These are phyloP conservation scores for Calycopis cecrops DNA, from an alignment of 1,140 invertebrate species.

Conservation along the genomic window DNA sequence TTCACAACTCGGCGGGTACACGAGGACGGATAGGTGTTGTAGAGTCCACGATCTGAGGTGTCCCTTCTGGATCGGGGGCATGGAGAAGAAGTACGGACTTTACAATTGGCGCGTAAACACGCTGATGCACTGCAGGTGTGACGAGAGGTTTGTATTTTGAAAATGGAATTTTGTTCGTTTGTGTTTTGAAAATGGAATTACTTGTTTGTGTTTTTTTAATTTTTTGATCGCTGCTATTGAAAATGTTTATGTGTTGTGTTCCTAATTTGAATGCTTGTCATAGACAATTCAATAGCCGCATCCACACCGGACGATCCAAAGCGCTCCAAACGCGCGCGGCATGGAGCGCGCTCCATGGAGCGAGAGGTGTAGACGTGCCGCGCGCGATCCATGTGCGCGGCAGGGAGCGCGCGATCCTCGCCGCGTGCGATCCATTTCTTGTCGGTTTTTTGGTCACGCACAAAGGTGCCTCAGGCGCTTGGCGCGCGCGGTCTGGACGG, in stretches of 20 bases:
- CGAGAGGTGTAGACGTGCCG: no score
- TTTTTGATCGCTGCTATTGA: slow-evolving; percentile 1
- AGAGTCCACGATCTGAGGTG: slow-evolving; percentile 88
- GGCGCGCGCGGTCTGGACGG: no score
- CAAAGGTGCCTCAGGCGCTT: no score
- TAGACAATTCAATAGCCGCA: no score
- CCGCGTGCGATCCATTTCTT: no score
- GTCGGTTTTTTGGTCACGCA: no score
- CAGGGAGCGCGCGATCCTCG: no score
- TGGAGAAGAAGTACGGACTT: slow-evolving; percentile 85
- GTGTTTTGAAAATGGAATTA: slow-evolving; percentile 28
- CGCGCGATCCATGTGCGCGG: no score
- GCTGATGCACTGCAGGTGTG: slow-evolving; percentile 91
- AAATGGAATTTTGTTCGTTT: slow-evolving; percentile 69
- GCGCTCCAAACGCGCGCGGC: no score
- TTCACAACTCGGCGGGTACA: slow-evolving; percentile 85
- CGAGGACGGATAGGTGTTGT: slow-evolving; percentile 88
- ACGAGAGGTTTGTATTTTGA: slow-evolving; percentile 82
- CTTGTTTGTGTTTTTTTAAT: slow-evolving; percentile 71
- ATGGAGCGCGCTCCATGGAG: no score
- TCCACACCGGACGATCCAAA: no score
- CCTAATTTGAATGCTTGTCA: not conserved
- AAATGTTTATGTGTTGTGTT: not conserved
- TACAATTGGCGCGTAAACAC: slow-evolving; percentile 91
- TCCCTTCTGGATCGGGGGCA: slow-evolving; percentile 85